Conservation (phyloP, 2,113 vertebrate genomes). For the Mesoclemmys tuberculata region DNA sequence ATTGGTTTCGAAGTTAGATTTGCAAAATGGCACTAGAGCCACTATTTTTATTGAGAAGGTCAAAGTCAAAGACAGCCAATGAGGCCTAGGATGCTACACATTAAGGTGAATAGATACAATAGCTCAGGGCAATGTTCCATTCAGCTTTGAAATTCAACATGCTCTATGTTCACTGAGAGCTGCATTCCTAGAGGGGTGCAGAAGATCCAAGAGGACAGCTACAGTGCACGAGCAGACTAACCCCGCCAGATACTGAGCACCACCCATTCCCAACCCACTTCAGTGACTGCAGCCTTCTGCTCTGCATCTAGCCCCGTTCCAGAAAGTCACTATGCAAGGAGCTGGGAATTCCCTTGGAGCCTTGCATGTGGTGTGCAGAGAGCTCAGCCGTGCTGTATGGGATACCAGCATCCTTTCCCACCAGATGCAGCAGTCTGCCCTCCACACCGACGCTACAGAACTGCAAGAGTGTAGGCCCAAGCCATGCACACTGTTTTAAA, state of each 20-base stretch:
- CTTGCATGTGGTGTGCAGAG: not conserved
- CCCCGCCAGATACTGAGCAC: not conserved
- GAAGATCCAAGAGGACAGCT: not conserved
- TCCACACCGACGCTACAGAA: not conserved
- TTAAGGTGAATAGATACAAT: not conserved
- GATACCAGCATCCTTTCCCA: not conserved
- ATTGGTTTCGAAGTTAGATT: conserved; percentile 40
- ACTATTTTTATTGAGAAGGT: not conserved
- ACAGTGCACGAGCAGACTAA: not conserved
- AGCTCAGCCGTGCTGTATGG: not conserved
- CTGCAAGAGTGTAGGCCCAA: not conserved
- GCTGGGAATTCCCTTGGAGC: not conserved
- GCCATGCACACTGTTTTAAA: not conserved
- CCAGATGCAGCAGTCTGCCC: not conserved
- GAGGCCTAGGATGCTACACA: not conserved
- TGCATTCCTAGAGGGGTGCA: not conserved
- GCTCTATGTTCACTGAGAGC: not conserved
- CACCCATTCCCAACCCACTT: not conserved
- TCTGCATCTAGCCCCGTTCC: not conserved
- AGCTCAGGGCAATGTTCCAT: fast-evolving
- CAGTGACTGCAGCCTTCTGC: not conserved
- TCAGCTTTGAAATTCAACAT: not conserved
- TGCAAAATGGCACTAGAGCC: conserved; percentile 5
- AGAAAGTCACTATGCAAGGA: not conserved
- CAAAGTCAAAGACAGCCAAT: not conserved